Conservation (phyloP, 2,888 invertebrate species). For the Thera obeliscata region DNA sequence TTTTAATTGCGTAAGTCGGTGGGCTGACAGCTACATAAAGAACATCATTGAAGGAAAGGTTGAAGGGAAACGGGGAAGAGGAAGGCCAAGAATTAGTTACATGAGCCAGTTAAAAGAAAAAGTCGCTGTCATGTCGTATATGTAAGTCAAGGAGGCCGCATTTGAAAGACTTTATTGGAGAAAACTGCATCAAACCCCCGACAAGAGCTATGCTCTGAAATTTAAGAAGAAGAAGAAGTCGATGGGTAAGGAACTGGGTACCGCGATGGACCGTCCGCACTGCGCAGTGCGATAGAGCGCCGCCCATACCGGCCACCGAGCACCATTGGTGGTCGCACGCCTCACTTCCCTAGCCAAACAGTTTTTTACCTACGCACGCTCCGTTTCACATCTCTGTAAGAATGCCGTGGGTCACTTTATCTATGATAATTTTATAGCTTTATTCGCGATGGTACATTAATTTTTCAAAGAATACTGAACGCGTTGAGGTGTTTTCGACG, state of each 20-base stretch:
- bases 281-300: slow-evolving; percentile 29
- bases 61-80: too few relatives aligned
- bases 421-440: slow-evolving; percentile 35
- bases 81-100: too few relatives aligned
- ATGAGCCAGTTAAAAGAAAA: too few relatives aligned
- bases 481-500: slow-evolving; percentile 2
- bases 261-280: slow-evolving; percentile 1
- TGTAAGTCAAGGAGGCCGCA: too few relatives aligned
- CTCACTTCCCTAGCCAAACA: slow-evolving; percentile 46
- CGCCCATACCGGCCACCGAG: slow-evolving; percentile 42
- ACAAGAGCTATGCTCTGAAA: too few relatives aligned
- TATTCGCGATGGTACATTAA: slow-evolving; percentile 34
- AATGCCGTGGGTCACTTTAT: slow-evolving; percentile 29
- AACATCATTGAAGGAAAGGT: too few relatives aligned
- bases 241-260: slow-evolving; percentile 6
- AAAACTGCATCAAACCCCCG: too few relatives aligned
- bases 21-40: too few relatives aligned
- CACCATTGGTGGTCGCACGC: slow-evolving; percentile 55
- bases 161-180: too few relatives aligned
- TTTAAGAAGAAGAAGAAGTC: too few relatives aligned
- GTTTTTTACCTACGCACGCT: slow-evolving; percentile 42
- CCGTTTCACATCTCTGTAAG: slow-evolving; percentile 36
- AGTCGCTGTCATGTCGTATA: too few relatives aligned
- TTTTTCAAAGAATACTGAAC: slow-evolving; percentile 26
- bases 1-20: too few relatives aligned